Percentiles rank a stretch among this genome's conserved stretches.
Evolutionary conservation across 2,888 invertebrate genomes (phyloP).

Genomic region (Oscheius myriophilus): DNA sequence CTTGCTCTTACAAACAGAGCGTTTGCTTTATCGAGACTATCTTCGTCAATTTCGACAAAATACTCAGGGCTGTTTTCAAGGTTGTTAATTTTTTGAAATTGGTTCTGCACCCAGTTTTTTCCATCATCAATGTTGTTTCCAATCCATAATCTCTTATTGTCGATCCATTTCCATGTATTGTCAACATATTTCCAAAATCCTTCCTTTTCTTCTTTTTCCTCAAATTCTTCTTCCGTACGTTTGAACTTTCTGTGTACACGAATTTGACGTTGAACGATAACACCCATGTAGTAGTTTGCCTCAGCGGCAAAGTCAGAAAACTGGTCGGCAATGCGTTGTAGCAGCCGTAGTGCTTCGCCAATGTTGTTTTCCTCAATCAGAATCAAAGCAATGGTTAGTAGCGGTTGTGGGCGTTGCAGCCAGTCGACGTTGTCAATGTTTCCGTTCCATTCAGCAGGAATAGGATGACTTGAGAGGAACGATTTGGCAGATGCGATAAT

Average conservation of each 20-base stretch:
- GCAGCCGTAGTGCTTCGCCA: neutral
- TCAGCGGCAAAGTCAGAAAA: constrained; percentile 9
- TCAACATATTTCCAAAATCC: neutral
- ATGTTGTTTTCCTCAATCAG: neutral
- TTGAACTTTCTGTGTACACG: neutral
- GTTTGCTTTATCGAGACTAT: neutral
- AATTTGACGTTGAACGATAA: constrained; percentile 13
- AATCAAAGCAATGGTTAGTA: neutral
- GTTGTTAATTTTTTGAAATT: neutral
- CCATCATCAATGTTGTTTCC: neutral
- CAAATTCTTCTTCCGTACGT: neutral
- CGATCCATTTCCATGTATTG: no score
- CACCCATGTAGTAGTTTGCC: constrained; percentile 20
- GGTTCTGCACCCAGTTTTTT: neutral
- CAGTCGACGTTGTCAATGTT: neutral
- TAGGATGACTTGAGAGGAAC: neutral
- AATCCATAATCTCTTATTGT: no score
- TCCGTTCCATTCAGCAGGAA: neutral
- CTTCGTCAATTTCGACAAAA: neutral
- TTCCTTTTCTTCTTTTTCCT: neutral
- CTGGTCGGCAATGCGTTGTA: neutral
- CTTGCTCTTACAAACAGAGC: neutral
- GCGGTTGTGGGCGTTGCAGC: constrained; percentile 17
- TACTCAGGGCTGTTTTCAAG: neutral
- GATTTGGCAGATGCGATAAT: neutral